Conservation (phyloP, 2,888 invertebrate genomes). For the Acrocyrtus sp. region DNA sequence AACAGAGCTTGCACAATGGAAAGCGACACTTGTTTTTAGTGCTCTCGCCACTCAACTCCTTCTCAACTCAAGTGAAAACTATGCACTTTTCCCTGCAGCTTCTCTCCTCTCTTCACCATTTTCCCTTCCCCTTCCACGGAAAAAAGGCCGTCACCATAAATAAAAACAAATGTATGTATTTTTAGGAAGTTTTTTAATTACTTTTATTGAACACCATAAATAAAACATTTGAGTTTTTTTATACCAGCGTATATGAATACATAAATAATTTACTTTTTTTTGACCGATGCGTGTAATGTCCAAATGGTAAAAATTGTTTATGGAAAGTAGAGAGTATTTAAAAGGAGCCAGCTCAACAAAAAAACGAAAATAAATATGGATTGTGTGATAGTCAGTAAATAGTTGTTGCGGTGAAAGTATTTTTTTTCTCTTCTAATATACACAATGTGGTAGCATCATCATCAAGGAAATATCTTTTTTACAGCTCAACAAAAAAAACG, state of each 20-base stretch:
- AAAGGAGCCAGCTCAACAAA: neutral
- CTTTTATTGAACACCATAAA: slow-evolving; percentile 49
- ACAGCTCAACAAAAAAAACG: neutral
- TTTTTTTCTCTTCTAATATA: no score
- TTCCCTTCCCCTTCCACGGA: neutral
- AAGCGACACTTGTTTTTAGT: no score
- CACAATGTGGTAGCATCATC: no score
- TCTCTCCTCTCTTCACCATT: no score
- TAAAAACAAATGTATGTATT: no score
- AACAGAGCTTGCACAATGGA: no score
- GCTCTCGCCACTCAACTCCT: no score
- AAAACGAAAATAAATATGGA: neutral
- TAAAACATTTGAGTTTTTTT: slow-evolving; percentile 39
- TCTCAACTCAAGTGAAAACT: no score
- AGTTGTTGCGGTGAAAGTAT: neutral
- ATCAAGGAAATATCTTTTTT: no score
- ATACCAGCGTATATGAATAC: slow-evolving; percentile 37
- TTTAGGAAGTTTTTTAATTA: slow-evolving; percentile 8
- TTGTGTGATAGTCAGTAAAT: neutral
- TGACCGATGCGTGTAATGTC: slow-evolving; percentile 20
- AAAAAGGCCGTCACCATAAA: neutral
- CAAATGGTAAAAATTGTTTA: no score
- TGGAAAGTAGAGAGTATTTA: neutral
- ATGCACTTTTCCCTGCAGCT: no score
- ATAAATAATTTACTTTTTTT: slow-evolving; percentile 19